These are phyloP conservation scores for Furcula furcula DNA, from an alignment of 2,888 invertebrate species.

Conservation along the genomic window DNA sequence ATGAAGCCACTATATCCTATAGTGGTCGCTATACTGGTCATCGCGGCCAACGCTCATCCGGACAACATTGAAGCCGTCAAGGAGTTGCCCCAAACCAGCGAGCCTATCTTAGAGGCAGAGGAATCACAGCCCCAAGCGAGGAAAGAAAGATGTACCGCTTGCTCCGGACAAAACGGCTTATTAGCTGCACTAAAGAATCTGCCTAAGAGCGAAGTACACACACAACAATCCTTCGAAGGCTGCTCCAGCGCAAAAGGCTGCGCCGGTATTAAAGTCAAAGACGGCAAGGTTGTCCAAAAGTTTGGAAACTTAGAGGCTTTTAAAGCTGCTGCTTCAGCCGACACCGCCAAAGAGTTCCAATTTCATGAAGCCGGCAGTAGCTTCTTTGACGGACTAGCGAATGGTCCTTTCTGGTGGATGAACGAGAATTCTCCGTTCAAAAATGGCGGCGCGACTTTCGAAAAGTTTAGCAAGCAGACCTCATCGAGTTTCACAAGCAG, in stretches of 20 bases:
- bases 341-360: conserved; percentile 54
- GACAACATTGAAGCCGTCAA: conserved; percentile 61
- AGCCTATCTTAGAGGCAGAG: conserved; percentile 56
- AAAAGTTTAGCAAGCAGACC: conserved; percentile 58
- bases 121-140: conserved; percentile 53
- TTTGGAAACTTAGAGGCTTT: conserved; percentile 68
- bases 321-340: conserved; percentile 52
- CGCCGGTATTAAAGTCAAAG: conserved; percentile 72
- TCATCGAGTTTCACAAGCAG: conserved; percentile 46
- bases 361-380: conserved; percentile 62
- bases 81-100: conserved; percentile 52
- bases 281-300: conserved; percentile 62
- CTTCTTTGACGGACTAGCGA: conserved; percentile 51
- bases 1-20: conserved; percentile 73
- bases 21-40: conserved; percentile 65
- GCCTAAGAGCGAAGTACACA: conserved; percentile 60
- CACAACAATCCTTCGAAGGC: conserved; percentile 66
- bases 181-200: conserved; percentile 53
- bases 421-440: conserved; percentile 81
- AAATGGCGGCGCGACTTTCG: conserved; percentile 49
- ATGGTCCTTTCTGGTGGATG: conserved; percentile 84
- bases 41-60: conserved; percentile 54
- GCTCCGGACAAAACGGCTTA: conserved; percentile 48
- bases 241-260: conserved; percentile 72
- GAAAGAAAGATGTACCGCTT: conserved; percentile 60